phyloP scores from a whole-genome alignment of 2,888 invertebrate species.

The Bombylius major region DNA sequence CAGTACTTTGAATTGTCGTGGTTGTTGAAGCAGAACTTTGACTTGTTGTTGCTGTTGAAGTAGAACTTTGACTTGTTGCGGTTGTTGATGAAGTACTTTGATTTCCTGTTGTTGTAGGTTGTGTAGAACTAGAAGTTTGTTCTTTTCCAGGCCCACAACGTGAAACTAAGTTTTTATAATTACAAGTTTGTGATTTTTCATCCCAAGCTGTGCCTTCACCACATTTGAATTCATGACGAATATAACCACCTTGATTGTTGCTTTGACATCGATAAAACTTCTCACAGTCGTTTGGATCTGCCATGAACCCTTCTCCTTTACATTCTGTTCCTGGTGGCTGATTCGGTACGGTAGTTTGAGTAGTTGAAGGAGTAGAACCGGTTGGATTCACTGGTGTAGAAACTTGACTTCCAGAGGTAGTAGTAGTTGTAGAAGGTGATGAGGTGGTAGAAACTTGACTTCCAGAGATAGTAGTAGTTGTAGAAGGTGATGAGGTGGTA shows the following conservation, averaged over 20 bases:
- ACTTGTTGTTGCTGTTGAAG: conserved; percentile 1
- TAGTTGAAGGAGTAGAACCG: background rate
- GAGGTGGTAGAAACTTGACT: background rate
- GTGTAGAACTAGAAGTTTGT: conserved; percentile 8
- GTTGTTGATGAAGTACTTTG: conserved; percentile 10
- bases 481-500: background rate
- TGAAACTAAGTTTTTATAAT: conserved; percentile 37
- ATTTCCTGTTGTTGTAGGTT: conserved; percentile 7
- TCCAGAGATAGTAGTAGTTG: background rate
- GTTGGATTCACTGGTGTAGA: background rate
- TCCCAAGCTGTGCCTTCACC: conserved; percentile 59
- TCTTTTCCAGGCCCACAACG: conserved; percentile 14
- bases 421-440: background rate
- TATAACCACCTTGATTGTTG: conserved; percentile 38
- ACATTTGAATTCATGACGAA: conserved; percentile 48
- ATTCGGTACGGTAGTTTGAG: background rate
- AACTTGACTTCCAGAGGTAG: background rate
- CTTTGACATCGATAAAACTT: conserved; percentile 48
- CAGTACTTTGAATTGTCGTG: background rate
- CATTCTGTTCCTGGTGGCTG: background rate
- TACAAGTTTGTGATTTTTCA: conserved; percentile 47
- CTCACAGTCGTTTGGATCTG: conserved; percentile 44
- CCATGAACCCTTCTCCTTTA: conserved; percentile 46
- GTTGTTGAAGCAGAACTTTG: background rate
- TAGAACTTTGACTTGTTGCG: background rate